phyloP scores from a whole-genome alignment of 2,888 invertebrate genomes.

The Acrobasis consociella region DNA sequence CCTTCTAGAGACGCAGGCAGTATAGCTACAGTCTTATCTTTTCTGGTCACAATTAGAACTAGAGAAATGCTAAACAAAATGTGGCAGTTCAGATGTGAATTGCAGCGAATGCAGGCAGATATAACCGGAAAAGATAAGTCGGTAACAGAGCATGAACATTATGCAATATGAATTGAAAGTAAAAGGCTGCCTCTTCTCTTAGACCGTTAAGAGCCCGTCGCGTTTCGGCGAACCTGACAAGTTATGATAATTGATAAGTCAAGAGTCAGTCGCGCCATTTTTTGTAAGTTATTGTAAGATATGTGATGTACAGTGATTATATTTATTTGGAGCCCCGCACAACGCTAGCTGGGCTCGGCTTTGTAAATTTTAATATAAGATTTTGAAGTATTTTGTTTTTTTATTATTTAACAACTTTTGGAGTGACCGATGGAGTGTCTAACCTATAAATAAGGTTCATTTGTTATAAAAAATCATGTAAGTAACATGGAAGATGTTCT shows the following conservation, averaged over 20 bases:
- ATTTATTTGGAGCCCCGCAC: slow-evolving; percentile 25
- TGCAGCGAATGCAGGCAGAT: background rate
- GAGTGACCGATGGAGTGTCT: too few species aligned
- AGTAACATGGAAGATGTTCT: too few species aligned
- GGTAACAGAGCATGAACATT: slow-evolving; percentile 27
- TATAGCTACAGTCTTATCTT: slow-evolving; percentile 1
- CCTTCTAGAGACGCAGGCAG: slow-evolving; percentile 29
- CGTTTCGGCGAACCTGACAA: slow-evolving; percentile 52
- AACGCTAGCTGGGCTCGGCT: slow-evolving; percentile 21
- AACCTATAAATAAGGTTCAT: too few species aligned
- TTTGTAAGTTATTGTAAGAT: slow-evolving; percentile 45
- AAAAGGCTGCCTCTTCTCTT: slow-evolving; percentile 31
- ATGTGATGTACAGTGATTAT: slow-evolving; percentile 41
- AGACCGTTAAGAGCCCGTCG: slow-evolving; percentile 36
- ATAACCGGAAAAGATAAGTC: slow-evolving; percentile 2
- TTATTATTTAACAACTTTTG: slow-evolving; percentile 30
- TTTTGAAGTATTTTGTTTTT: slow-evolving; percentile 58
- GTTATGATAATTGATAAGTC: slow-evolving; percentile 54
- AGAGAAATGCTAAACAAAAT: background rate
- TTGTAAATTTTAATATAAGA: slow-evolving; percentile 56
- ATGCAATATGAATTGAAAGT: slow-evolving; percentile 19
- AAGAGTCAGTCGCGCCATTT: slow-evolving; percentile 80
- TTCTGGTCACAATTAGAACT: background rate
- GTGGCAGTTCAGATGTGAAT: background rate
- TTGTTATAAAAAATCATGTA: too few species aligned